Base-by-base conservation (phyloP, 1,140 invertebrate genomes). In the Heliconius hewitsoni region DNA sequence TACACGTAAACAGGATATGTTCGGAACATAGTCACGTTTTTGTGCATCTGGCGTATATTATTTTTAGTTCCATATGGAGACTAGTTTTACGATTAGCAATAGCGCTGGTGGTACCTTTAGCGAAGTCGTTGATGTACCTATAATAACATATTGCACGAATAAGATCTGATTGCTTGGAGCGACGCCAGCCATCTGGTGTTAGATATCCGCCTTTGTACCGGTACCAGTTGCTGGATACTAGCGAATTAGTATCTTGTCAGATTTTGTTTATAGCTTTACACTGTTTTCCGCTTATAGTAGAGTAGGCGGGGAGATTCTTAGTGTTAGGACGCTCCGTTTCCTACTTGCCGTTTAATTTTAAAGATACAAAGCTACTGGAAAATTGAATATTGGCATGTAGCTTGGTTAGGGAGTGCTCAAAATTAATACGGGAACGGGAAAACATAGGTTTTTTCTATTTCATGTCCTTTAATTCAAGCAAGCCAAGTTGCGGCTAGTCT, bases 121-220 rank as follows among this genome's bases (percentile, higher is more conserved):
- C 71, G 52, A 55, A 73, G 19, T 57, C 71, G 57, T 13, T 74
- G 79, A 73, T 72, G 79, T 76, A 71, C 55, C 71, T 74, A 77
- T 76, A 74, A 81, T 81, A 81, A 81, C 77, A 77, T 81, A 77
- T 77, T 55, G 55, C 66, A 50, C 66, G 71, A 74, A 77, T 66
- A 79, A 73, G 30, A 42, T 77, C 71, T 76, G 79, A 81, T 81
- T 71, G 74, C 37, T 27, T 81, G 79, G 79, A 71, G 39, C 23
- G 8, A 11, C 30, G 75, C 79, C 79, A 81, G 74, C 73, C 79
- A 80, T 76, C 71, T 80, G 79, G 71, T 30, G 60, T 27, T 30
- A 66, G 60, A 66, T 66, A 66, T 27, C 3, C 27, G 23, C 23
- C 23, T 60, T 9, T 60, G 55, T 23, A 11, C 57, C 66, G 66